These are phyloP conservation scores for Andrena chrysosceles DNA, from an alignment of 2,888 invertebrate species.

Conservation along the genomic window DNA sequence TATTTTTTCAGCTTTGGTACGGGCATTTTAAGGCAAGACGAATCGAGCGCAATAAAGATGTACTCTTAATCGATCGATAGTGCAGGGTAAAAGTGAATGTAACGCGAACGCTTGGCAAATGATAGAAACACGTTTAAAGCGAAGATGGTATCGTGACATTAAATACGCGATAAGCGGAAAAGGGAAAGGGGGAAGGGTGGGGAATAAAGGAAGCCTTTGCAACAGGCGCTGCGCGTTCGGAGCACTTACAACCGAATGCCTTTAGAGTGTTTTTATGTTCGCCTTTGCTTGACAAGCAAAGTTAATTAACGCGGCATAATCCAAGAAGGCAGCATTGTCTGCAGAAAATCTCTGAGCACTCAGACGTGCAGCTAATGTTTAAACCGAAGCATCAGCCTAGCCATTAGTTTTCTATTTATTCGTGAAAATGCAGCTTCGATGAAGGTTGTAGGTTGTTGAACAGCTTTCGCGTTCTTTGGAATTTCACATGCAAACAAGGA, in stretches of 20 bases:
- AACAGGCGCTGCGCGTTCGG: neutral
- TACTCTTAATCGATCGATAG: neutral
- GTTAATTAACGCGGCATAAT: conserved; percentile 40
- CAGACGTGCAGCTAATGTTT: neutral
- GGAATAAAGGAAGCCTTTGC: conserved; percentile 23
- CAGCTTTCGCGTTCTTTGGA: neutral
- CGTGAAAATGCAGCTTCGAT: neutral
- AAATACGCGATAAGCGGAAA: conserved; percentile 32
- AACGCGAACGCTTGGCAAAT: neutral
- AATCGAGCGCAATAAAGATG: conserved; percentile 5
- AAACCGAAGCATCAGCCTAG: neutral
- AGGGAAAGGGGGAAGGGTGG: neutral
- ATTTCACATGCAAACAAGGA: neutral
- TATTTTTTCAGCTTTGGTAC: neutral
- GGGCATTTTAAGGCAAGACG: neutral
- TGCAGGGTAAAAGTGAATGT: neutral
- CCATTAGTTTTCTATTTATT: neutral
- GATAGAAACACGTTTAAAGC: conserved; percentile 8
- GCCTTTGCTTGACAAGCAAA: neutral
- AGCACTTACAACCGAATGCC: conserved; percentile 1
- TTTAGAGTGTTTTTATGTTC: conserved; percentile 9
- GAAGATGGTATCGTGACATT: conserved; percentile 27
- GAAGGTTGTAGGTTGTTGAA: neutral
- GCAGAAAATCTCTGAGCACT: neutral
- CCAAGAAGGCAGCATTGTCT: neutral